Evolutionary conservation across 1,140 invertebrate species (phyloP).

Genomic region (Pseudomyrmex sp.): DNA sequence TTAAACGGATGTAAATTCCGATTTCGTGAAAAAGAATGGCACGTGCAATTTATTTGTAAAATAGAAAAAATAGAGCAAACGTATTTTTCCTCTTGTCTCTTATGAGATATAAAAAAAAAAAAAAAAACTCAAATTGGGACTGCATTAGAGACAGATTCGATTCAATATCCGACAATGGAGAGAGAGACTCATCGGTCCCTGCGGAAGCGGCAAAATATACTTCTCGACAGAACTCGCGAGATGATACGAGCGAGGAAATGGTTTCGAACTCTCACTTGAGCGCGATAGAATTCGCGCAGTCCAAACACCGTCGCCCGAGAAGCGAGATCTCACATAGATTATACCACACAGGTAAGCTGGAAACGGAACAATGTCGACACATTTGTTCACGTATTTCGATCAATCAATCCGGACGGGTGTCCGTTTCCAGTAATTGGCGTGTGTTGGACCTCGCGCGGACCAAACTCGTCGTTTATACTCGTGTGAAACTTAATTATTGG

Average conservation of each 20-base stretch:
- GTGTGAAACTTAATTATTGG: slow-evolving; percentile 37
- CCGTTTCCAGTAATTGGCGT: slow-evolving; percentile 51
- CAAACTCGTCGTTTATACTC: slow-evolving; percentile 29
- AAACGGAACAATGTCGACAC: slow-evolving; percentile 50
- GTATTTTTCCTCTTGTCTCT: too few species aligned
- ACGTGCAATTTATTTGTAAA: neutral
- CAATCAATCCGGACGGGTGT: slow-evolving; percentile 47
- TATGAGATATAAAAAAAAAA: neutral
- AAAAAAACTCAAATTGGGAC: slow-evolving; percentile 18
- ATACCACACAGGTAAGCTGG: neutral
- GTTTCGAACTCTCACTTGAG: slow-evolving; percentile 54
- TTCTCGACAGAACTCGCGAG: slow-evolving; percentile 21
- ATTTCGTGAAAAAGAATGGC: neutral
- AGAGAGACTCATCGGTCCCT: slow-evolving; percentile 34
- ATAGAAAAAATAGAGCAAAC: slow-evolving; percentile 19
- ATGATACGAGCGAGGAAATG: slow-evolving; percentile 56
- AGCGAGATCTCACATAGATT: slow-evolving; percentile 30
- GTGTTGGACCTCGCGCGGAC: slow-evolving; percentile 7
- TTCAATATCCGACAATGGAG: slow-evolving; percentile 35
- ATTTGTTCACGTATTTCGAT: slow-evolving; percentile 55
- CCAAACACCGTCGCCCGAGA: slow-evolving; percentile 24
- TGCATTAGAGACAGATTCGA: slow-evolving; percentile 18
- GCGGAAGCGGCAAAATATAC: slow-evolving; percentile 27
- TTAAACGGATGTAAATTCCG: neutral
- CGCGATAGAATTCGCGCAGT: slow-evolving; percentile 50